phyloP scores from a whole-genome alignment of 2,888 invertebrate genomes.

The Euzophera pinguis region DNA sequence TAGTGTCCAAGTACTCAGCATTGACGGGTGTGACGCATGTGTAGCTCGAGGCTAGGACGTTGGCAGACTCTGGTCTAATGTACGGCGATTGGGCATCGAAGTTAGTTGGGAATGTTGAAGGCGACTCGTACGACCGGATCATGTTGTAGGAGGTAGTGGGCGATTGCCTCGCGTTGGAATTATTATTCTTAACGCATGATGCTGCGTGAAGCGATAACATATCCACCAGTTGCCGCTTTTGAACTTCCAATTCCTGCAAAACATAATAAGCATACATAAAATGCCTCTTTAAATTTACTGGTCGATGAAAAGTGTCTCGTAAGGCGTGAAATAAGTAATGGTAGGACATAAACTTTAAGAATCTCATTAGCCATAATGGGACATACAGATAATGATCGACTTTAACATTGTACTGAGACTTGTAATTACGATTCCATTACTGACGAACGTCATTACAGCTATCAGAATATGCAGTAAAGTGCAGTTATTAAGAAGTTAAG shows the following conservation, averaged over 20 bases:
- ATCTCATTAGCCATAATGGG: conserved; percentile 7
- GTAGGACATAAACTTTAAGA: neutral
- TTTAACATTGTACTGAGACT: neutral
- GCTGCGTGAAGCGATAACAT: conserved; percentile 88
- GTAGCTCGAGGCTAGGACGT: conserved; percentile 73
- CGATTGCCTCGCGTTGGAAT: conserved; percentile 58
- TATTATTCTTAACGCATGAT: conserved; percentile 82
- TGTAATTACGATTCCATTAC: conserved; percentile 11
- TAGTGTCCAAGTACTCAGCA: conserved; percentile 63
- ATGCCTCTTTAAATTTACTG: too few species aligned
- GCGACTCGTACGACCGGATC: conserved; percentile 67
- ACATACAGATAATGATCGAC: conserved; percentile 8
- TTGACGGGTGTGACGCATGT: conserved; percentile 62
- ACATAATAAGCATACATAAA: neutral
- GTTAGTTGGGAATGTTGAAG: conserved; percentile 62
- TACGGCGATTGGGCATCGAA: conserved; percentile 73
- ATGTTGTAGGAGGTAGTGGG: conserved; percentile 65
- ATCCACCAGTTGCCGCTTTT: conserved; percentile 87
- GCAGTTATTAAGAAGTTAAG: conserved; percentile 9
- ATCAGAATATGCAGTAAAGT: neutral
- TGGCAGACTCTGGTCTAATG: conserved; percentile 74
- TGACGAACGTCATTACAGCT: conserved; percentile 10
- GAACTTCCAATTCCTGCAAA: conserved; percentile 86
- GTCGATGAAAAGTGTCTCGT: neutral
- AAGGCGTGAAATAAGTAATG: conserved; percentile 1